Evolutionary conservation across 2,797 vertebrate genomes (phyloP).

Genomic region (Hephaestus fuliginosus): DNA sequence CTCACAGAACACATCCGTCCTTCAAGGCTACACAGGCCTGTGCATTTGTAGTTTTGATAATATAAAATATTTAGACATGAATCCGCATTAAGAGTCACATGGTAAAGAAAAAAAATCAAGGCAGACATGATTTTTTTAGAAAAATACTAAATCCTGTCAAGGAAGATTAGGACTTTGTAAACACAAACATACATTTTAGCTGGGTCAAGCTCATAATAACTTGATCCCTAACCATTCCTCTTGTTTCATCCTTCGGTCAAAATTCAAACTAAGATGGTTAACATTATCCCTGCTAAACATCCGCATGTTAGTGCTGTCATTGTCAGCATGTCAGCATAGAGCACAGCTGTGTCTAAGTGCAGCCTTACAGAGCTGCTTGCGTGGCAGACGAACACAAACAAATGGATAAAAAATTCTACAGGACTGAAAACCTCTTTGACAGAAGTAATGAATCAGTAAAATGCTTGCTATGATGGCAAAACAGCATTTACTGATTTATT

Average conservation of each 20-base stretch:
- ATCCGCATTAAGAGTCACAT: not conserved
- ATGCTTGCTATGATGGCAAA: not conserved
- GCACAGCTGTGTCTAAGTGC: not conserved
- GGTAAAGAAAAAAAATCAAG: too few species aligned
- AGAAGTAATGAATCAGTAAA: conserved; percentile 22
- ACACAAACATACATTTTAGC: too few species aligned
- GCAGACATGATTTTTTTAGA: too few species aligned
- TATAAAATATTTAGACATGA: not conserved
- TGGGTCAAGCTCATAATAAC: not conserved
- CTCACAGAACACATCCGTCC: too few species aligned
- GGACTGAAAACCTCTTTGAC: not conserved
- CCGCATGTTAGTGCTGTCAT: not conserved
- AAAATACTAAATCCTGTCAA: too few species aligned
- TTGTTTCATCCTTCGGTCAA: not conserved
- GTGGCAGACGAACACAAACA: conserved; percentile 4
- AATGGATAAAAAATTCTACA: not conserved
- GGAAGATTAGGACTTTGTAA: too few species aligned
- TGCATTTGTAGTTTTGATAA: not conserved
- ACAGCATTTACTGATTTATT: conserved; percentile 15
- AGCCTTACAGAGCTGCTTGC: not conserved
- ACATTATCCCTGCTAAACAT: not conserved
- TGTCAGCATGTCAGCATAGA: not conserved
- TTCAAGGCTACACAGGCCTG: not conserved
- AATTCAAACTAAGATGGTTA: not conserved
- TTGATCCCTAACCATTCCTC: not conserved